These are phyloP conservation scores for Leptura quadrifasciata DNA, from an alignment of 2,888 invertebrate genomes.

Conservation along the genomic window DNA sequence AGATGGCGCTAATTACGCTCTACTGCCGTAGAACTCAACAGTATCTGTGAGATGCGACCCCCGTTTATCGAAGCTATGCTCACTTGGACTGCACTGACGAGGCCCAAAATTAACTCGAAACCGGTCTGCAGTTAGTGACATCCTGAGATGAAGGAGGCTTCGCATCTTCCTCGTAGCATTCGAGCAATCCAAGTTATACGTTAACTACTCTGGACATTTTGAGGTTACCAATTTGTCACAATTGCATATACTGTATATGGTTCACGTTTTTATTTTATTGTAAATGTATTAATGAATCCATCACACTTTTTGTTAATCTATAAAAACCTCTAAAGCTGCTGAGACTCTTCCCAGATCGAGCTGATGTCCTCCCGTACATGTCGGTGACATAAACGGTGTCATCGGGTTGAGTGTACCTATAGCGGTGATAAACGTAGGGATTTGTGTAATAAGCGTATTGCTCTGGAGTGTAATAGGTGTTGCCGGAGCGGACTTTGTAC, in stretches of 20 bases:
- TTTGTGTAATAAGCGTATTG: slow-evolving; percentile 58
- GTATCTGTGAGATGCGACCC: too few relatives aligned
- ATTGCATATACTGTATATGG: neutral
- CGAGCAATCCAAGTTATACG: too few relatives aligned
- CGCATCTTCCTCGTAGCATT: too few relatives aligned
- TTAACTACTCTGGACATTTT: too few relatives aligned
- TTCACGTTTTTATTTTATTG: neutral
- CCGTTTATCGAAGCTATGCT: too few relatives aligned
- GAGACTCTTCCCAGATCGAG: slow-evolving; percentile 52
- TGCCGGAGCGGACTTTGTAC: slow-evolving; percentile 53
- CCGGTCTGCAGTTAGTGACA: too few relatives aligned
- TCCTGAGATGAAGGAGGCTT: too few relatives aligned
- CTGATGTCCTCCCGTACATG: slow-evolving; percentile 68
- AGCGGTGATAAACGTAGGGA: slow-evolving; percentile 53
- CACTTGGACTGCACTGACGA: too few relatives aligned
- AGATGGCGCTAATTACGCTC: too few relatives aligned
- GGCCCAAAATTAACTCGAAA: too few relatives aligned
- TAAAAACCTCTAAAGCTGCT: slow-evolving; percentile 3
- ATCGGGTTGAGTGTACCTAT: slow-evolving; percentile 53
- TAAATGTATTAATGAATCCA: neutral
- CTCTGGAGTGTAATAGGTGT: slow-evolving; percentile 44
- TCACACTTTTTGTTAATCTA: slow-evolving; percentile 5
- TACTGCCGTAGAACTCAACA: too few relatives aligned
- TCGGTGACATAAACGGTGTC: slow-evolving; percentile 69
- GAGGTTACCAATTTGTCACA: neutral